phyloP scores from a whole-genome alignment of 2,113 vertebrate genomes.

The Pipra filicauda region DNA sequence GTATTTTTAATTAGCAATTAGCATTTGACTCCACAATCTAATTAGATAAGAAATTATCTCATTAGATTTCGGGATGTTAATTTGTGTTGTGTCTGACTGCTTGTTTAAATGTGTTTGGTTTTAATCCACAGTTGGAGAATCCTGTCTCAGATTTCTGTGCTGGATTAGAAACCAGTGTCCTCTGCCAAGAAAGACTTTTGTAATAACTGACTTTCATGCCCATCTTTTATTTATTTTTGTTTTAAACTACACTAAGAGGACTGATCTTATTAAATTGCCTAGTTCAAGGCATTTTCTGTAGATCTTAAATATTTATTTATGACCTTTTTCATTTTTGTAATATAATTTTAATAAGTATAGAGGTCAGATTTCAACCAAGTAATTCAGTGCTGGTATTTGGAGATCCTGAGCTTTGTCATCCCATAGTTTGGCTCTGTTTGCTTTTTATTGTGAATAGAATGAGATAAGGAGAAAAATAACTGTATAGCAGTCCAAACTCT shows the following conservation, averaged over 20 bases:
- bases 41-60: not conserved
- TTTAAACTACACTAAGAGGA: not conserved
- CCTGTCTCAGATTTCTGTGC: not conserved
- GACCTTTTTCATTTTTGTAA: not conserved
- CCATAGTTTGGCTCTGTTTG: not conserved
- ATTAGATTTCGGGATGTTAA: not conserved
- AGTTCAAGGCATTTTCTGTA: not conserved
- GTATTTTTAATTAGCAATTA: not conserved
- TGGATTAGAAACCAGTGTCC: not conserved
- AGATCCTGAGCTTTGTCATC: not conserved
- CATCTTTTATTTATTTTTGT: not conserved
- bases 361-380: not conserved
- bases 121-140: not conserved
- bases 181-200: not conserved
- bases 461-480: not conserved
- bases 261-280: not conserved
- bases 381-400: not conserved
- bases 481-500: not conserved
- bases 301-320: not conserved
- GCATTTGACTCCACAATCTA: not conserved
- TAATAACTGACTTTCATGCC: not conserved
- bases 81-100: not conserved
- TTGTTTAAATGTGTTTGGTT: not conserved
- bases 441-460: not conserved
- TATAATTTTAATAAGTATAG: not conserved